phyloP scores from a whole-genome alignment of 92 coral and sea anemone species.

The Parazoanthus darwini region DNA sequence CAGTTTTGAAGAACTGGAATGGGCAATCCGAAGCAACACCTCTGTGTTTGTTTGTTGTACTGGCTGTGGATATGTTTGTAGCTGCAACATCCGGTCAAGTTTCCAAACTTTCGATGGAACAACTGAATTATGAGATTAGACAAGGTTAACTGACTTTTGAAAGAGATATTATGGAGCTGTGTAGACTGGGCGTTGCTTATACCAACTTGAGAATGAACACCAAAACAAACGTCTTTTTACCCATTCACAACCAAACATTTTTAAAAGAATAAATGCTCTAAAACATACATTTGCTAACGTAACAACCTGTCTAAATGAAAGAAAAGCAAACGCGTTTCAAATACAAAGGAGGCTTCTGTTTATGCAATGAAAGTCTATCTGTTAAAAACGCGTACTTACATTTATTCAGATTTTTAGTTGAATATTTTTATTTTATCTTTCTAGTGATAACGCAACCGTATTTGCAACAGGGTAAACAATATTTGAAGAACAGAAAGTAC shows the following conservation, averaged over 20 bases:
- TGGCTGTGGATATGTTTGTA: background rate
- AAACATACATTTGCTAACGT: too few relatives aligned
- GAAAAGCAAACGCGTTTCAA: background rate
- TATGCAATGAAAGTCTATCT: background rate
- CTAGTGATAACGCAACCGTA: too few relatives aligned
- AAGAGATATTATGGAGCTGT: too few relatives aligned
- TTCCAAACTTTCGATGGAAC: slow-evolving; percentile 14
- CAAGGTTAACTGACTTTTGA: background rate
- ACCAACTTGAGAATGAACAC: too few relatives aligned
- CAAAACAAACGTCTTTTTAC: too few relatives aligned
- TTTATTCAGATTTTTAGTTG: background rate
- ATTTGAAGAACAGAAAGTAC: too few relatives aligned
- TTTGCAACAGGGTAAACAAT: too few relatives aligned
- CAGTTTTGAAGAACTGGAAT: background rate
- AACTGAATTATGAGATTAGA: background rate
- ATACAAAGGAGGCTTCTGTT: background rate
- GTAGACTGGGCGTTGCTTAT: too few relatives aligned
- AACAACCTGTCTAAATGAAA: background rate
- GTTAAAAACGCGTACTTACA: background rate
- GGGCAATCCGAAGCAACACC: slow-evolving; percentile 15
- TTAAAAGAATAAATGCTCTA: too few relatives aligned
- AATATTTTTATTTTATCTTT: background rate
- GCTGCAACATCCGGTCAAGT: slow-evolving; percentile 32
- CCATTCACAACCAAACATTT: too few relatives aligned
- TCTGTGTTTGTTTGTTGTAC: slow-evolving; percentile 28